phyloP scores from a whole-genome alignment of 2,888 invertebrate genomes.

The Dioctria rufipes region DNA sequence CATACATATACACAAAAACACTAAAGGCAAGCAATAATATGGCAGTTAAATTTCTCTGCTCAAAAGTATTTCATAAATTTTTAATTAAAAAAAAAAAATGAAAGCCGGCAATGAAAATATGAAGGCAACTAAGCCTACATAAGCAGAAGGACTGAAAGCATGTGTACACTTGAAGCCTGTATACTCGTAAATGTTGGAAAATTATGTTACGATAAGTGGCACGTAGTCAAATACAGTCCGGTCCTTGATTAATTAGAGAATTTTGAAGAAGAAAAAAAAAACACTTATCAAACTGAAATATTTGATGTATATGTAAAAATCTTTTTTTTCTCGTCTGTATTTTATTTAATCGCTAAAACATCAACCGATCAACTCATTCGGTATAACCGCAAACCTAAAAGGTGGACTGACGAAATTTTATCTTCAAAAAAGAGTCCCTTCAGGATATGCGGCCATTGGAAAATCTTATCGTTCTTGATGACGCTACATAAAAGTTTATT shows the following conservation, averaged over 20 bases:
- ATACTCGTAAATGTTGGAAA: too few species aligned
- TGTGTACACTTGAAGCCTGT: too few species aligned
- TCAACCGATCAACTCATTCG: too few species aligned
- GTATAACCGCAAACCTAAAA: too few species aligned
- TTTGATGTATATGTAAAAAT: too few species aligned
- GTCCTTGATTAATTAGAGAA: too few species aligned
- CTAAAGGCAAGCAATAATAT: not conserved
- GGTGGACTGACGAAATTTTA: not conserved
- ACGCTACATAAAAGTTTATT: conserved; percentile 47
- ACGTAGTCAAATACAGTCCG: too few species aligned
- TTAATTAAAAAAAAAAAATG: not conserved
- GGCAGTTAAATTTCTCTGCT: not conserved
- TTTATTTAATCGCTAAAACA: too few species aligned
- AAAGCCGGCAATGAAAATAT: not conserved
- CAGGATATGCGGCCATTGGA: conserved; percentile 35
- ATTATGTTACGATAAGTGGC: too few species aligned
- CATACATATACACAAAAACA: not conserved
- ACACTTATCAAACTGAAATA: too few species aligned
- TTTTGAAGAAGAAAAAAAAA: too few species aligned
- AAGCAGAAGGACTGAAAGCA: not conserved
- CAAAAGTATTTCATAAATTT: conserved; percentile 2
- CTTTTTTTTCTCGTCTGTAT: too few species aligned
- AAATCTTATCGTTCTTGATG: conserved; percentile 44
- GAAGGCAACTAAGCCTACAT: not conserved
- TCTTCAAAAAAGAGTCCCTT: conserved; percentile 19